These are phyloP conservation scores for Pediacus dermestoides DNA, from an alignment of 2,888 invertebrate species.

Conservation along the genomic window DNA sequence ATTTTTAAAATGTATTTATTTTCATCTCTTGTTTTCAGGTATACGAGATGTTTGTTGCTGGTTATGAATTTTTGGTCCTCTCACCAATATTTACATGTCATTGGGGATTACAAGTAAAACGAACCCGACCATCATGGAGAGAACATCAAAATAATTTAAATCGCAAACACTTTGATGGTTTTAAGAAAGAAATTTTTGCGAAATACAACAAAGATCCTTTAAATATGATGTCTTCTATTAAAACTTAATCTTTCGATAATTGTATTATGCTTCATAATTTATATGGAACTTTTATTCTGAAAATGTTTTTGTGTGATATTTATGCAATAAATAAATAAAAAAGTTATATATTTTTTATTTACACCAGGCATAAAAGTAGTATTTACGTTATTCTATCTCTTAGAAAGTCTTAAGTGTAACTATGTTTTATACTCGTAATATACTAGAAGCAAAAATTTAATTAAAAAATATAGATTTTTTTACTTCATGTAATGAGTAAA, in stretches of 20 bases:
- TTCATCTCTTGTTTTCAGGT: conserved; percentile 60
- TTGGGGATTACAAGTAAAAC: conserved; percentile 81
- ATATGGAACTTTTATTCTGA: conserved; percentile 6
- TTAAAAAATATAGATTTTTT: too few species aligned
- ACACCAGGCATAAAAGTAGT: too few species aligned
- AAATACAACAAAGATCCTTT: conserved; percentile 68
- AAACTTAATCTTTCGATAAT: conserved; percentile 12
- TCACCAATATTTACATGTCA: conserved; percentile 87
- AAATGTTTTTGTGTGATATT: conserved; percentile 9
- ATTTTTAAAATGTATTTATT: background rate
- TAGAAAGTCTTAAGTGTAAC: too few species aligned
- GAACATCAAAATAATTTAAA: conserved; percentile 83
- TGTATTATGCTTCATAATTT: too few species aligned
- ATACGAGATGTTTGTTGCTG: conserved; percentile 87
- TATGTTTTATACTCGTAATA: too few species aligned
- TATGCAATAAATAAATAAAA: too few species aligned
- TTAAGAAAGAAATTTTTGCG: conserved; percentile 79
- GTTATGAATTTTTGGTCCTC: conserved; percentile 82
- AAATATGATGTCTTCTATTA: conserved; percentile 46
- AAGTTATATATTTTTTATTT: too few species aligned
- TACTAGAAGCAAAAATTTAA: too few species aligned
- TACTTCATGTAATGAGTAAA: too few species aligned
- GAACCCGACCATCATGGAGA: conserved; percentile 77
- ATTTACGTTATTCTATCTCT: too few species aligned
- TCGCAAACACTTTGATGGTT: conserved; percentile 74